Percentiles rank a stretch among this genome's conserved stretches.
phyloP scores from a whole-genome alignment of 2,113 vertebrate species.

The Brachypodius melanocephalos region DNA sequence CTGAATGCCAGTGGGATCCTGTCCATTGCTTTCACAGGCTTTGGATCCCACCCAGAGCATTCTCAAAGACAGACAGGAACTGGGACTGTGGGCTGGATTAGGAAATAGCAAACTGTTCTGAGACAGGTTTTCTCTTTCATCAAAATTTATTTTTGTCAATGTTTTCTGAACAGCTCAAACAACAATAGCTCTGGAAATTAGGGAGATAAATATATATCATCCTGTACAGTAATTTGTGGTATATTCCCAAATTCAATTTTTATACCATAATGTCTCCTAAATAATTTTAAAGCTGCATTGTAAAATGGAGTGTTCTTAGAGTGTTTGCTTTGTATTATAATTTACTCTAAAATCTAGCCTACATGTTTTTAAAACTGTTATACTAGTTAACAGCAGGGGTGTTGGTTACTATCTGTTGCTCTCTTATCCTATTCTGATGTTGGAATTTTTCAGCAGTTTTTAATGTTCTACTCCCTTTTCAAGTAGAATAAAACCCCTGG shows the following conservation, averaged over 20 bases:
- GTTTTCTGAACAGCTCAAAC: not conserved
- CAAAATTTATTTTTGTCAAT: not conserved
- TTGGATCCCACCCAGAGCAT: constrained; percentile 49
- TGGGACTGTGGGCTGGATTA: not conserved
- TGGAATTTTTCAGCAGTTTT: not conserved
- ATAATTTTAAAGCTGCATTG: not conserved
- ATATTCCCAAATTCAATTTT: not conserved
- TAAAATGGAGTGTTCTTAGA: not conserved
- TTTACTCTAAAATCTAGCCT: not conserved
- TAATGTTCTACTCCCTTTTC: not conserved
- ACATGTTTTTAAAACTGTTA: not conserved
- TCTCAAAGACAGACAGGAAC: not conserved
- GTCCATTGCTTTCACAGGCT: constrained; percentile 54
- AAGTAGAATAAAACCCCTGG: not conserved
- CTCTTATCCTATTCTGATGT: not conserved
- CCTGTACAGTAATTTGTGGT: not conserved
- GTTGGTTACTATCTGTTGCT: not conserved
- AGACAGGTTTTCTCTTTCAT: not conserved
- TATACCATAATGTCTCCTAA: not conserved
- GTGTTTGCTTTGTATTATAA: not conserved
- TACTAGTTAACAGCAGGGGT: not conserved
- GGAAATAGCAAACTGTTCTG: not conserved
- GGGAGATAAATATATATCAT: not conserved
- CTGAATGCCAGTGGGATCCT: constrained; percentile 52
- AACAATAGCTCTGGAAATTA: not conserved